Evolutionary conservation across 35 echinoderm and acorn worm genomes (phyloP), one percentile per base, ranked within the genome.

Genomic region (Heliocidaris tuberculata): DNA sequence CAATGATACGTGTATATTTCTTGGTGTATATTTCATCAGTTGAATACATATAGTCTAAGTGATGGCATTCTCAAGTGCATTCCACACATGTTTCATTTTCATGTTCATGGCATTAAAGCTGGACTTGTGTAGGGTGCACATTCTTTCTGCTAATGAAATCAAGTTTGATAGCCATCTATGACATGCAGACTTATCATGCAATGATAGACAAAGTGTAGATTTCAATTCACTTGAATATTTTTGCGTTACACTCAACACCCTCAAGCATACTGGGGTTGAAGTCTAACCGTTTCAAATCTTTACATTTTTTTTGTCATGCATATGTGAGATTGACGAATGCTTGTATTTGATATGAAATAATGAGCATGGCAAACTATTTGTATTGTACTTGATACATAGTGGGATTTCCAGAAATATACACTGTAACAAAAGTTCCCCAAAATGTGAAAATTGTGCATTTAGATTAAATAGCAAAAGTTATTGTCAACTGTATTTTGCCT

Each of bases 101-200:
- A 78, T 78, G 65, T 78, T 78, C 21, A 78, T 78, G 65, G 65
- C 65, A 78, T 78, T 78, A 78, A 78, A 78, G 17, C 27, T n/a
- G 6, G 65, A 78, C 65, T 78, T 7, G 65, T 78, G 27, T 78
- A 27, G 65, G 65, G 65, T n/a, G 65, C 27, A 9, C 21, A 78
- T 27, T 78, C 65, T 78, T 70, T 78, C 27, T n/a, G 27, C 65
- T 78, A 21, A 78, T 70, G 60, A 78, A 78, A n/a, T 78, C 65
- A 78, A 78, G 1, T 21, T 78, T 78, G 65, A 78, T 6, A 78
- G 21, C 27, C 65, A 78, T 78, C 65, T 21, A n/a, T n/a, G 65
- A 78, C 65, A 78, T 78, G 27, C 65, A 78, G 65, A 78, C 65
- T 78, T 78, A n/a, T 78, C 65, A 78, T 78, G 65, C 65, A 78